Evolutionary conservation across 2,113 vertebrate genomes (phyloP).

Genomic region (Astur gentilis): DNA sequence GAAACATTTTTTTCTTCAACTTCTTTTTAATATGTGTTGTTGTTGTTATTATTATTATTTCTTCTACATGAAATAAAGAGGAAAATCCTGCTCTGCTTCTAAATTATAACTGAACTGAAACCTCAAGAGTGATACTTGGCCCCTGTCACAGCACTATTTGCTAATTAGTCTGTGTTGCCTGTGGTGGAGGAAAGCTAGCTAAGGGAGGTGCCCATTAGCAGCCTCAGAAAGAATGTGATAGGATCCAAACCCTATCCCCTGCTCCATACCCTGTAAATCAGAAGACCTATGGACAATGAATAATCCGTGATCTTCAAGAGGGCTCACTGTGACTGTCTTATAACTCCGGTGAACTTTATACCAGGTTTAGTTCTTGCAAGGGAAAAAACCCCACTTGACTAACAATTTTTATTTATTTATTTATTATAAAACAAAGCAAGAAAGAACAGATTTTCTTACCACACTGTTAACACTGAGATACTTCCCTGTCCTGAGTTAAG

Average conservation of each 20-base stretch:
- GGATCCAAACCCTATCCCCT: neutral
- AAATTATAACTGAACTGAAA: neutral
- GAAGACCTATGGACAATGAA: neutral
- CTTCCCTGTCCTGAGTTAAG: neutral
- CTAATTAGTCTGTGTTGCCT: constrained; percentile 20
- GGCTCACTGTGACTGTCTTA: neutral
- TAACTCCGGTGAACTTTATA: neutral
- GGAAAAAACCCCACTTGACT: neutral
- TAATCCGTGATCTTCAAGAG: constrained; percentile 14
- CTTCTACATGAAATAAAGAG: neutral
- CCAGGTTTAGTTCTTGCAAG: neutral
- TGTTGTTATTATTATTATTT: neutral
- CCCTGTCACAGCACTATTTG: neutral
- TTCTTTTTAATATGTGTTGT: neutral
- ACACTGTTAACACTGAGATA: neutral
- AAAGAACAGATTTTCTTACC: neutral
- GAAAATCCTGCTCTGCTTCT: neutral
- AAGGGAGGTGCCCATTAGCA: neutral
- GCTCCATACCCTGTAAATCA: neutral
- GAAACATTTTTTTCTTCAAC: neutral
- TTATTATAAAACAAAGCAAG: neutral
- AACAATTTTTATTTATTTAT: neutral
- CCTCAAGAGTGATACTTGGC: neutral
- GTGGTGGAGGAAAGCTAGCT: neutral
- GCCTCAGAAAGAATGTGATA: neutral